Base-by-base conservation (phyloP, 2,888 invertebrate genomes). In the Odontocolon sp. region DNA sequence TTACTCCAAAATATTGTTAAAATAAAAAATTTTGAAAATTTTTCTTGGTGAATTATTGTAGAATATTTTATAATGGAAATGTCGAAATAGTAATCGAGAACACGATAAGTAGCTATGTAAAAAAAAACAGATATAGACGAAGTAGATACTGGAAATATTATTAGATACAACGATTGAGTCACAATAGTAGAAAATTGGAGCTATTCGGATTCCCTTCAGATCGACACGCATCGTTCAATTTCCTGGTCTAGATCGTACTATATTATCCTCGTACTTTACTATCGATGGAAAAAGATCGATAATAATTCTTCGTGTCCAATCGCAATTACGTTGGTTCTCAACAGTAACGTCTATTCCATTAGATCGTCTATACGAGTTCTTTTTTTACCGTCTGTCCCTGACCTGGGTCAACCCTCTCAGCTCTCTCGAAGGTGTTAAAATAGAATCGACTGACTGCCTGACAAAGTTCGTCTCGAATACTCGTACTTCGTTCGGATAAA, bases 391-490 rank as follows among this genome's bases (percentile, higher is more conserved):
- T 52, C 40, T 33, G 67, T 47, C 23, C 70, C 54, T 70, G 76
- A 76, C 76, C 76, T 66, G 31, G 47, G 61, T 52, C 54, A 76
- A 71, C 21, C 38, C 57, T 31, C 50, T 16, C 31, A 16, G 38
- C 26, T 33, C 36, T 28, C 16, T 47, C 38, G 33, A 8, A 28
- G 36, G 28, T 18, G 42, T 67, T 70, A 67, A 71, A 76, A 76
- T 76, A 76, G 76, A 66, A 61, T 21, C 59, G 45, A 33, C 45
- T 16, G 50, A 16, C 26, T 47, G 36, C 64, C 33, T 23, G 38
- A 26, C 47, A 16, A 38, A 64, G 64, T 26, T 38, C 64, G 52
- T 33, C 57, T 59, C 50, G 14, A 3, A 6, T 26, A 26, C 16
- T 23, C 21, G n/a, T 40, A 52, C 38, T 42, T 61, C 50, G 52